Percentiles rank a stretch among this genome's conserved stretches.
Evolutionary conservation across 2,797 vertebrate genomes (phyloP).

Genomic region (Hypotaenidia okinawae): DNA sequence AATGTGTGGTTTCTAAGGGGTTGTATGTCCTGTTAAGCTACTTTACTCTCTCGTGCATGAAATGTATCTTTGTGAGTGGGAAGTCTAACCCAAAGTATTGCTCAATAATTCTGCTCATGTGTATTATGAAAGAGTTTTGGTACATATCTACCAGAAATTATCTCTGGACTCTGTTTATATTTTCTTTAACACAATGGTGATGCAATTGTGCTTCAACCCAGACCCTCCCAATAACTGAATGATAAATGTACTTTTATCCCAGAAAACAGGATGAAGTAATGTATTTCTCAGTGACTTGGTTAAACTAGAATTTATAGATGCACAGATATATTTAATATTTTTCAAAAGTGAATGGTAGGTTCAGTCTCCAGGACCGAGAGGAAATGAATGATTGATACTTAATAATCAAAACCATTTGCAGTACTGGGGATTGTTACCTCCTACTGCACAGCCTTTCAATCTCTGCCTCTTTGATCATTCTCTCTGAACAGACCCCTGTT

Average conservation of each 20-base stretch:
- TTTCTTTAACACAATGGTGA: slow-evolving; percentile 56
- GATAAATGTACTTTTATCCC: slow-evolving; percentile 66
- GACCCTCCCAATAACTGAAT: slow-evolving; percentile 45
- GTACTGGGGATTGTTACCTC: slow-evolving; percentile 74
- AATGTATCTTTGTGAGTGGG: not conserved
- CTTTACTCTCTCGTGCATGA: not conserved
- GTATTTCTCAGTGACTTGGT: slow-evolving; percentile 68
- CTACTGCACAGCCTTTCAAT: slow-evolving; percentile 75
- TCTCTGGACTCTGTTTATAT: not conserved
- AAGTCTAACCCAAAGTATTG: not conserved
- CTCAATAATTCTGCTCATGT: not conserved
- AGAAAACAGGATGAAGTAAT: slow-evolving; percentile 77
- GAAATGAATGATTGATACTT: slow-evolving; percentile 83
- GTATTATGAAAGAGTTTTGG: not conserved
- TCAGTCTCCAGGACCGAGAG: slow-evolving; percentile 42
- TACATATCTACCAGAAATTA: not conserved
- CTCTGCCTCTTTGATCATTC: slow-evolving; percentile 77
- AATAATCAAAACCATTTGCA: slow-evolving; percentile 86
- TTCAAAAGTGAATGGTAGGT: slow-evolving; percentile 57
- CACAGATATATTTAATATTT: slow-evolving; percentile 74
- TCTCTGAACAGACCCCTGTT: slow-evolving; percentile 84
- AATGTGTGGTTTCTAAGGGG: not conserved
- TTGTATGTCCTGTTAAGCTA: not conserved
- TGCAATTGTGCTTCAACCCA: slow-evolving; percentile 46
- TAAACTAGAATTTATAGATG: slow-evolving; percentile 72